Percentiles rank a stretch among this genome's conserved stretches.
Evolutionary conservation across 2,113 vertebrate species (phyloP).

Genomic region (Tauraco erythrolophus): DNA sequence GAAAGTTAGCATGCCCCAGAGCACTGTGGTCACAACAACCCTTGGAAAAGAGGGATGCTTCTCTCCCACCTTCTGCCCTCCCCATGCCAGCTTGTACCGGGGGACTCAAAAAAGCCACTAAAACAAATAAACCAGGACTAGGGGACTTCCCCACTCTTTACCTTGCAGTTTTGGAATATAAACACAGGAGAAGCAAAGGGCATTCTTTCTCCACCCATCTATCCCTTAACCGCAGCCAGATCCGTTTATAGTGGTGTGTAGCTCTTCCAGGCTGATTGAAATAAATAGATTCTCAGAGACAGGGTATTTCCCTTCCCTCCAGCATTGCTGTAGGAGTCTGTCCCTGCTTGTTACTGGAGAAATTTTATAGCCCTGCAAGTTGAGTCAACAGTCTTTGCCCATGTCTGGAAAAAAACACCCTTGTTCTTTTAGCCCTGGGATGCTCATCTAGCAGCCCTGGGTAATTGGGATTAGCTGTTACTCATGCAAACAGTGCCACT

Average conservation of each 20-base stretch:
- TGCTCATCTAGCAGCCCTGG: neutral
- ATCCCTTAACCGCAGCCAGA: neutral
- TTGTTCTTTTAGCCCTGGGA: constrained; percentile 21
- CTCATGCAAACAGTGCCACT: neutral
- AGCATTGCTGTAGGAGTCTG: constrained; percentile 32
- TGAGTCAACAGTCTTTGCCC: constrained; percentile 27
- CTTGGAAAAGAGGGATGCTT: neutral
- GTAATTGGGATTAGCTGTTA: neutral
- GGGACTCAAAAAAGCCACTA: neutral
- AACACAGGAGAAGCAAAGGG: neutral
- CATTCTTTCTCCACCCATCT: neutral
- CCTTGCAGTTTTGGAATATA: neutral
- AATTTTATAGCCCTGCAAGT: constrained; percentile 14
- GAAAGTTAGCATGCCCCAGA: neutral
- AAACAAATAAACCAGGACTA: neutral
- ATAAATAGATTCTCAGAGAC: constrained; percentile 40
- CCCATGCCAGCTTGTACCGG: neutral
- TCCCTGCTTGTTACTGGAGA: constrained; percentile 51
- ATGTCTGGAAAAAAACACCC: neutral
- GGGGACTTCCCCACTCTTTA: neutral
- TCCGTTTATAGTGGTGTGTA: neutral
- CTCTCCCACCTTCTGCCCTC: neutral
- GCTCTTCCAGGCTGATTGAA: constrained; percentile 34
- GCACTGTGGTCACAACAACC: neutral
- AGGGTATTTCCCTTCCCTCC: constrained; percentile 52